phyloP scores from a whole-genome alignment of 2,888 invertebrate genomes.

The Panorpa germanica region DNA sequence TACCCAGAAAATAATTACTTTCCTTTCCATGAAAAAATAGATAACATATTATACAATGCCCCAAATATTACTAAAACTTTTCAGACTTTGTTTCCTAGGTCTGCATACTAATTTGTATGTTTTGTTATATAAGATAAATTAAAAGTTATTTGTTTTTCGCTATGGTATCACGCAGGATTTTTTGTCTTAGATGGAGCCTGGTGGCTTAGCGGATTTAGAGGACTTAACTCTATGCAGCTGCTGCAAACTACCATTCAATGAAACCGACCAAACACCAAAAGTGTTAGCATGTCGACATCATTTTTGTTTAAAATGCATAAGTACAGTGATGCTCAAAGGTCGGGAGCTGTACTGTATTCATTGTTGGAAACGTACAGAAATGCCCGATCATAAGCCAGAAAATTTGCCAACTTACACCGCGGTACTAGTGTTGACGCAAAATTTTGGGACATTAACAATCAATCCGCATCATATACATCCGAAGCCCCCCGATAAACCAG shows the following conservation, averaged over 20 bases:
- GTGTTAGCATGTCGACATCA: constrained; percentile 57
- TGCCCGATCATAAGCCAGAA: constrained; percentile 44
- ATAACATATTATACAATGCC: no score
- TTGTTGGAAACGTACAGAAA: constrained; percentile 55
- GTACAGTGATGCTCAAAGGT: constrained; percentile 44
- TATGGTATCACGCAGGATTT: constrained; percentile 17
- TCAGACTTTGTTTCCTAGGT: no score
- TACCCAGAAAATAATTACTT: no score
- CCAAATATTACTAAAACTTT: no score
- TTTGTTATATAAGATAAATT: no score
- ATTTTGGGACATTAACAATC: constrained; percentile 37
- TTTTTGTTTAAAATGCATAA: constrained; percentile 57
- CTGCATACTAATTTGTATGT: no score
- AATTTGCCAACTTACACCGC: constrained; percentile 48
- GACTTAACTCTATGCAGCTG: constrained; percentile 56
- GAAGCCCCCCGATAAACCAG: constrained; percentile 24
- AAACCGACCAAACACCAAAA: constrained; percentile 51
- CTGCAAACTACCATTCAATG: constrained; percentile 58
- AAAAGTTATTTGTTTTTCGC: no score
- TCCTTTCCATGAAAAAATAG: no score
- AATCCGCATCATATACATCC: constrained; percentile 27
- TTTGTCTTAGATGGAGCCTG: constrained; percentile 36
- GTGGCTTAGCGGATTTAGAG: constrained; percentile 45
- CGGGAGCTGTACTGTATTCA: constrained; percentile 49
- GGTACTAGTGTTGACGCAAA: constrained; percentile 43